phyloP scores from a whole-genome alignment of 2,888 invertebrate species.

The Cyaniris semiargus region DNA sequence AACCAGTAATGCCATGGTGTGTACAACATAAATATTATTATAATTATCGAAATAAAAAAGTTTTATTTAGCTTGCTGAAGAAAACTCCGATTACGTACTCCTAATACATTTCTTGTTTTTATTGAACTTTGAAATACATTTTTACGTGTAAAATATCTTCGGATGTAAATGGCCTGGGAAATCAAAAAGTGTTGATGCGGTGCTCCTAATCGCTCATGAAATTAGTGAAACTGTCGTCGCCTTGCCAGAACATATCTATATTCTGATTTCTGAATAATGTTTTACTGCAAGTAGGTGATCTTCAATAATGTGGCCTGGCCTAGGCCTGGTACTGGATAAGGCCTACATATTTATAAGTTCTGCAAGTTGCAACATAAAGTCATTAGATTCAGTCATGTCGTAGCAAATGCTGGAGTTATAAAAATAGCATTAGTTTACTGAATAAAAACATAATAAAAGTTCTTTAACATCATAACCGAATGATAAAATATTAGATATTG shows the following conservation, averaged over 20 bases:
- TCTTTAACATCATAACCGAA: neutral
- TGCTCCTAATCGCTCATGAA: slow-evolving; percentile 74
- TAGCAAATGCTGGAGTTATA: neutral
- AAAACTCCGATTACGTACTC: no score
- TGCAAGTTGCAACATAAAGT: no score
- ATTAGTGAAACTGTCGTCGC: slow-evolving; percentile 58
- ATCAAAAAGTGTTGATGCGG: slow-evolving; percentile 51
- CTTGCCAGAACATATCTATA: neutral
- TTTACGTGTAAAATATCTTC: slow-evolving; percentile 33
- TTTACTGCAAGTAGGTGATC: neutral
- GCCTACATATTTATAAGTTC: neutral
- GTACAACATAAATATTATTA: no score
- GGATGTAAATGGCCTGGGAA: slow-evolving; percentile 48
- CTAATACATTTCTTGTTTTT: neutral
- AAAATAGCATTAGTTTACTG: no score
- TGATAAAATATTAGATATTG: neutral
- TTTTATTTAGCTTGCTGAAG: no score
- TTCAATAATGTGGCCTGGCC: neutral
- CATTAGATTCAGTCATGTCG: neutral
- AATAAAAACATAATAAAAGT: no score
- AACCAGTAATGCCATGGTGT: no score
- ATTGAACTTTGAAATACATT: neutral
- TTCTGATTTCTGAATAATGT: slow-evolving; percentile 12
- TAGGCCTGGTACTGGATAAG: neutral
- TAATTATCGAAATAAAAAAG: no score